Evolutionary conservation across 2,797 vertebrate species (phyloP), one percentile per base, ranked within the genome.

Genomic region (Hapalemur alaotrensis): DNA sequence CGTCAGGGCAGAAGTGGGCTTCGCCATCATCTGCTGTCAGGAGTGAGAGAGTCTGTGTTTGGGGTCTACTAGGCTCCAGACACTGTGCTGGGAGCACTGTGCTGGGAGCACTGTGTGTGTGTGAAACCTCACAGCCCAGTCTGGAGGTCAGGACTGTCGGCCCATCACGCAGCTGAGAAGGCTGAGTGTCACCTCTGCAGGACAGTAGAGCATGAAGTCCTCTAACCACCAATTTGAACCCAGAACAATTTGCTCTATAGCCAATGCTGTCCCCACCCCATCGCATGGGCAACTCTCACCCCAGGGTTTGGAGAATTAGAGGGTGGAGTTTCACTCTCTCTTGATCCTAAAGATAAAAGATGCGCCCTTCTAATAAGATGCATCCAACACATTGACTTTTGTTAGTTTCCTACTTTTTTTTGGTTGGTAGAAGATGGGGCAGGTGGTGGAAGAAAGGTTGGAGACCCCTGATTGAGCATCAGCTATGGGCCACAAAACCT

Each of bases 361-460:
- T 75, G 17, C 15, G 9, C 2, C 23, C 70, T 41, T 4, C 41
- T 54, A 70, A 84, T 4, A 20, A n/a, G 20, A 43, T 30, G 1
- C 22, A 2, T 22, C 3, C 2, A 7, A 28, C 9, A 35, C 32
- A 4, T 0, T 3, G 48, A 4, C 28, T 12, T 2, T 2, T 25
- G n/a, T 13, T 17, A 14, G 32, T 18, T 41, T 20, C 13, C 20
- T 1, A 0, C 10, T 18, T 28, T 20, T 17, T 67, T 46, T 46
- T 41, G 54, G 35, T 6, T 89, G 83, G 63, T 32, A 23, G 28
- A 50, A 69, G 72, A 67, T 1, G 28, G 14, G 4, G 23, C n/a
- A n/a, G 20, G 13, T 9, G 20, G 30, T 7, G 18, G 35, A 20
- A 18, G 75, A 9, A n/a, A 15, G 25, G 8, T 22, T 20, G 28